Evolutionary conservation across 2,797 vertebrate genomes (phyloP), one percentile per base, ranked within the genome.

Genomic region (Pangasius macronema): DNA sequence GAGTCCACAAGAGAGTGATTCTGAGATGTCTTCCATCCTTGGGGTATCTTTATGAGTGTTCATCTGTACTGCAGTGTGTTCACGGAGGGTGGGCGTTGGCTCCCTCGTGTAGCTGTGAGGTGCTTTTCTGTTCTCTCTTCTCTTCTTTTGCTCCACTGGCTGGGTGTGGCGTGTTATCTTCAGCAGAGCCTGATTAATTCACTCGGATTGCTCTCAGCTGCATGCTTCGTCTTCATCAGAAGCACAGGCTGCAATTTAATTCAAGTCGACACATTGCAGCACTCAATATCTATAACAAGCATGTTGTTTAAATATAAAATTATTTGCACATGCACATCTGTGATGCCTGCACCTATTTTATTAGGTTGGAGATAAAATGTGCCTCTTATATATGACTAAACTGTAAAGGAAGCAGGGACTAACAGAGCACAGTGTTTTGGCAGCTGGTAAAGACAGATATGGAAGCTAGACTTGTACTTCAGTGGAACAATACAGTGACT

Each of bases 51-150:
- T 27, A 49, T 85, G 73, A 65, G 49, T 77, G 63, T 85, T 85
- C n/a, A 61, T 7, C 55, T 49, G 67, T 39, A 82, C 53, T 75
- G 76, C 84, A 53, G 73, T 77, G 42, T 77, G 72, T 42, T 72
- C 3, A 30, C 53, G 75, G 27, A 77, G 27, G 46, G 33, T 87
- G 83, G 27, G 59, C 81, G 84, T 79, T 76, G n/a, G 55, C 73
- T 86, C 27, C 33, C 46, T 24, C 70, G 16, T 61, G 33, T 77
- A 85, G 79, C 57, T 72, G 16, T 65, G 55, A 55, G 36, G 55
- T 61, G 79, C 73, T 46, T 77, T 61, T 65, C 24, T 85, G 9
- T 84, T 73, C 14, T 87, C 22, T 30, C 42, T 77, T 39, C 11
- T 49, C 53, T 8, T 13, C 83, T 77, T 30, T 18, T 77, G 7